These are phyloP conservation scores for Phrynocephalus versicolor DNA, from an alignment of 2,113 vertebrate genomes.

Conservation along the genomic window DNA sequence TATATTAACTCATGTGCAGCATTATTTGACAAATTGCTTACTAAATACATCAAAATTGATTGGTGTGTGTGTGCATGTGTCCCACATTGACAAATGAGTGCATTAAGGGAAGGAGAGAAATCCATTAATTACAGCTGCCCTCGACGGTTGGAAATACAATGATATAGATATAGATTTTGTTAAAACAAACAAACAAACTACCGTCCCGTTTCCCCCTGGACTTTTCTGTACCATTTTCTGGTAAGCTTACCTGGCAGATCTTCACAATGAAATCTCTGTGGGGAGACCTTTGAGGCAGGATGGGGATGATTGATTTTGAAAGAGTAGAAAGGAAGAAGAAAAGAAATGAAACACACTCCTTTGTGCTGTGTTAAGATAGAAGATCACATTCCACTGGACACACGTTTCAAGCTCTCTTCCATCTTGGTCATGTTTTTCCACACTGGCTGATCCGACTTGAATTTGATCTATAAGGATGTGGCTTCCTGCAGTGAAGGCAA, in stretches of 20 bases:
- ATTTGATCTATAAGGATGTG: not conserved
- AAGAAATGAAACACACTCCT: not conserved
- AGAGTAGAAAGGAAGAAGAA: slow-evolving; percentile 6
- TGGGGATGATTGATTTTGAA: slow-evolving; percentile 59
- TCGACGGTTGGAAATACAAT: slow-evolving; percentile 81
- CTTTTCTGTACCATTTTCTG: slow-evolving; percentile 67
- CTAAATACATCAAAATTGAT: slow-evolving; percentile 87
- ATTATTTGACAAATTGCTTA: slow-evolving; percentile 82
- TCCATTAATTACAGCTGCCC: slow-evolving; percentile 84
- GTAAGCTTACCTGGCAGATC: slow-evolving; percentile 68
- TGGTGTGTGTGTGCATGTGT: slow-evolving; percentile 72
- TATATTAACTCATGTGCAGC: slow-evolving; percentile 81
- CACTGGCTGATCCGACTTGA: not conserved
- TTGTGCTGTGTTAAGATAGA: slow-evolving; percentile 56
- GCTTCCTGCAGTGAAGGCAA: too few relatives aligned
- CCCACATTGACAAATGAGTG: slow-evolving; percentile 85
- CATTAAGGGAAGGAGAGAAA: slow-evolving; percentile 82
- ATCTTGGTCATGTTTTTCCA: not conserved
- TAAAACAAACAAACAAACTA: slow-evolving; percentile 69
- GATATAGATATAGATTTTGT: slow-evolving; percentile 84
- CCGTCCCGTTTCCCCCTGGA: slow-evolving; percentile 25
- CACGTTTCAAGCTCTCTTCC: not conserved
- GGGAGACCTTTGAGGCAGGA: slow-evolving; percentile 58
- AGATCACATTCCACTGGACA: not conserved
- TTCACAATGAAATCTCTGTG: slow-evolving; percentile 62